Conservation (phyloP, 2,888 invertebrate genomes). For the Noctua pronuba region DNA sequence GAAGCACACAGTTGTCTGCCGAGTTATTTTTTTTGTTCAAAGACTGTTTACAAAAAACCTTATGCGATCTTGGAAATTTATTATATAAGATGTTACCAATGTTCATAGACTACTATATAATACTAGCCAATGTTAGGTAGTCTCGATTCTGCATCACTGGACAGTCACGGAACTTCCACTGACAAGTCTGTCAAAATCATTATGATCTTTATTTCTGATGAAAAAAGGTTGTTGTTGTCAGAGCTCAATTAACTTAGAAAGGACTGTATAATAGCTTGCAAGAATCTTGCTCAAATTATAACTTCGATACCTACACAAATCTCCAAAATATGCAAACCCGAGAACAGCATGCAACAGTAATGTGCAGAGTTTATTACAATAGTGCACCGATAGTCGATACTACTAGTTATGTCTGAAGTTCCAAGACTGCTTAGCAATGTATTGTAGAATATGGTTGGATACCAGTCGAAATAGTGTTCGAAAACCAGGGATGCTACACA, state of each 20-base stretch:
- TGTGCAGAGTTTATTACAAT: slow-evolving; percentile 30
- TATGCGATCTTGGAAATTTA: neutral
- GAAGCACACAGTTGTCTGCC: neutral
- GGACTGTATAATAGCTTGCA: neutral
- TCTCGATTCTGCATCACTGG: neutral
- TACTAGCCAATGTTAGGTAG: too few relatives aligned
- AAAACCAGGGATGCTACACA: neutral
- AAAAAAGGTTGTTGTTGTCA: neutral
- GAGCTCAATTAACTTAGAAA: neutral
- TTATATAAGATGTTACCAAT: neutral
- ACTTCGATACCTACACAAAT: neutral
- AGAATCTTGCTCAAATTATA: neutral
- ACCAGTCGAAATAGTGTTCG: slow-evolving; percentile 1
- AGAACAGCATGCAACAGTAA: slow-evolving; percentile 23
- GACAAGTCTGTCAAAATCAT: neutral
- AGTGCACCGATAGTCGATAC: slow-evolving; percentile 31
- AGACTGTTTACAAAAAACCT: neutral
- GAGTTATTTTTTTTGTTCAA: neutral
- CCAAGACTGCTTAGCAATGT: slow-evolving; percentile 21
- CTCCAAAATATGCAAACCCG: slow-evolving; percentile 18
- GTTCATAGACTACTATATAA: too few relatives aligned
- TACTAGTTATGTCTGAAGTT: slow-evolving; percentile 29
- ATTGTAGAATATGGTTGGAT: slow-evolving; percentile 22
- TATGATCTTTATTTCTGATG: neutral
- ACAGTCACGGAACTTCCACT: neutral